A percentile compares a stretch with the other conserved stretches of the same genome.
phyloP scores from a whole-genome alignment of 2,113 vertebrate species.

The Acrocephalus arundinaceus region DNA sequence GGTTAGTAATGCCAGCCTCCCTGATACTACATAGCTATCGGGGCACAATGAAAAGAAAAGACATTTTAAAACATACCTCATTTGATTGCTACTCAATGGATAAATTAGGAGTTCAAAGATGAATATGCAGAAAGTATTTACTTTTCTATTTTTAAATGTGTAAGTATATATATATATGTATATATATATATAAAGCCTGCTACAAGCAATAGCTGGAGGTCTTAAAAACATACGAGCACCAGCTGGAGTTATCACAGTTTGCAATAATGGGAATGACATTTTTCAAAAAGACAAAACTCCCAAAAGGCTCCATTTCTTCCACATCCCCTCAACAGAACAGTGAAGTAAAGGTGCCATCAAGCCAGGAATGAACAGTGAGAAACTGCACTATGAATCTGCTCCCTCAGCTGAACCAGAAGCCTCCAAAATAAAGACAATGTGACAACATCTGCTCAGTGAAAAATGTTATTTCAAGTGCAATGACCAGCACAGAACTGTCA shows the following conservation, averaged over 20 bases:
- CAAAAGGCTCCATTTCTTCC: background rate
- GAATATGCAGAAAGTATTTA: background rate
- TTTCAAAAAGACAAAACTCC: accelerated
- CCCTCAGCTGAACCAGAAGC: background rate
- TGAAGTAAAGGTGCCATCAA: background rate
- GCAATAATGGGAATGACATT: background rate
- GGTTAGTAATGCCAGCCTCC: background rate
- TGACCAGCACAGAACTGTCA: background rate
- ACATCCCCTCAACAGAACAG: background rate
- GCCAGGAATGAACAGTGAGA: background rate
- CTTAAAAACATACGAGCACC: background rate
- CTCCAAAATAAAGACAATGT: background rate
- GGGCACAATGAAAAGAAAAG: background rate
- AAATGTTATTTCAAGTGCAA: background rate
- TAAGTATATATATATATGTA: background rate
- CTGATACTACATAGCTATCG: background rate
- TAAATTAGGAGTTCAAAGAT: background rate
- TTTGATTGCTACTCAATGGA: background rate
- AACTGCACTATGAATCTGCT: background rate
- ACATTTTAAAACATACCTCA: background rate
- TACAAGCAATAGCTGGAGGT: background rate
- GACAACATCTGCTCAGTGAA: background rate
- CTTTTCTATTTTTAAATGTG: background rate
- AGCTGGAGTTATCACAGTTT: background rate
- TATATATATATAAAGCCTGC: background rate